Conservation (phyloP, 1,140 invertebrate genomes). For the Aphaenogaster rudis region DNA sequence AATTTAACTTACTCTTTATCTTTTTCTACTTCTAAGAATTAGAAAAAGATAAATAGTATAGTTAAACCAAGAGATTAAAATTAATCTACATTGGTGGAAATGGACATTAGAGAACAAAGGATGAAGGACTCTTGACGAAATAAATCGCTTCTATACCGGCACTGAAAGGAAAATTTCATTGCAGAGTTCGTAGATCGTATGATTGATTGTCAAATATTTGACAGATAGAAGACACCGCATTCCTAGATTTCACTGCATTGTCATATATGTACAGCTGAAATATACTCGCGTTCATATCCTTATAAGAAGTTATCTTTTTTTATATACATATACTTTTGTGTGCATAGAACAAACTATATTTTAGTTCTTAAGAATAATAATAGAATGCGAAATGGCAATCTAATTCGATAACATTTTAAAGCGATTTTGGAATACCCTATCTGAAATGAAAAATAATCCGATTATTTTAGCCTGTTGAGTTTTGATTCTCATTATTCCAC, state of each 20-base stretch:
- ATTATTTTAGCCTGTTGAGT: background rate
- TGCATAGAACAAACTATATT: background rate
- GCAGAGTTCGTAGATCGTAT: background rate
- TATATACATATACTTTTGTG: background rate
- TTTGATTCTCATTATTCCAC: background rate
- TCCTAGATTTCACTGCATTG: background rate
- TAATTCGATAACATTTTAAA: background rate
- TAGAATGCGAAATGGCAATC: background rate
- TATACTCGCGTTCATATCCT: no score
- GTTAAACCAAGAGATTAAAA: no score
- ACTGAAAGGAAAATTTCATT: background rate
- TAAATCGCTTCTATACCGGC: background rate
- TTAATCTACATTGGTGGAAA: no score
- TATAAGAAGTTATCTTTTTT: background rate
- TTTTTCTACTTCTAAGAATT: no score
- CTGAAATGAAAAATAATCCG: background rate
- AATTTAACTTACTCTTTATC: no score
- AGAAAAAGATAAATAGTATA: no score
- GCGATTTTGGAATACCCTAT: conserved; percentile 16
- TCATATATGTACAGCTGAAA: background rate
- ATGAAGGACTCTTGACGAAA: background rate
- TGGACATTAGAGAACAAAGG: no score
- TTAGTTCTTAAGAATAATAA: background rate
- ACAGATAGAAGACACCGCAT: background rate
- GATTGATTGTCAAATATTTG: background rate